Conservation (phyloP, 2,888 invertebrate species). For the Leptogaster cylindrica region DNA sequence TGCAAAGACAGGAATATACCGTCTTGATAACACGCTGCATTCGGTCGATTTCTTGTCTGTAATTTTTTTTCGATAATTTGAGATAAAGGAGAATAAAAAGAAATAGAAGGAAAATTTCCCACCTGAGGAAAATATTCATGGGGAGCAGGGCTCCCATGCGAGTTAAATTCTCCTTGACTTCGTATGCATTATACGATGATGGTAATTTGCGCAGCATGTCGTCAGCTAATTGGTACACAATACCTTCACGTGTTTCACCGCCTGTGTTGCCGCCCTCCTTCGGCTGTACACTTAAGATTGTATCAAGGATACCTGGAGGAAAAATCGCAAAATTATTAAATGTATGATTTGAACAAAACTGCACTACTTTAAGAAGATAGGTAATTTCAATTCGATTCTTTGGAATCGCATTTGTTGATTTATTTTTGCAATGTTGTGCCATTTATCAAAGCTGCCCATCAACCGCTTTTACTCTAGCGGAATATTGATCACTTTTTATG, state of each 20-base stretch:
- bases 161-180: constrained; percentile 85
- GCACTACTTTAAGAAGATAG: no score
- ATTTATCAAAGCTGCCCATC: no score
- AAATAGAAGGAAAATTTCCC: constrained; percentile 1
- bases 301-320: constrained; percentile 77
- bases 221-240: constrained; percentile 89
- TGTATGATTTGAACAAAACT: no score
- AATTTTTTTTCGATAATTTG: constrained; percentile 21
- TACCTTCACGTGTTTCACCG: constrained; percentile 90
- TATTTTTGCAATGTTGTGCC: no score
- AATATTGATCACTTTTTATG: no score
- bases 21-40: constrained; percentile 85
- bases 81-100: background rate
- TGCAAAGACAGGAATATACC: constrained; percentile 81
- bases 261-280: constrained; percentile 91
- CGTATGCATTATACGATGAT: constrained; percentile 84
- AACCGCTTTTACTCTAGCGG: no score
- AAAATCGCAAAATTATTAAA: background rate
- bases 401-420: no score
- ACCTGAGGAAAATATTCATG: constrained; percentile 92
- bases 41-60: constrained; percentile 76
- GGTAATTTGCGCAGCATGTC: constrained; percentile 91
- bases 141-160: constrained; percentile 92
- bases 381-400: no score
- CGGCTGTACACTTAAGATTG: constrained; percentile 95